Evolutionary conservation across 2,888 invertebrate genomes (phyloP).

Genomic region (Cryptus viduatorius): DNA sequence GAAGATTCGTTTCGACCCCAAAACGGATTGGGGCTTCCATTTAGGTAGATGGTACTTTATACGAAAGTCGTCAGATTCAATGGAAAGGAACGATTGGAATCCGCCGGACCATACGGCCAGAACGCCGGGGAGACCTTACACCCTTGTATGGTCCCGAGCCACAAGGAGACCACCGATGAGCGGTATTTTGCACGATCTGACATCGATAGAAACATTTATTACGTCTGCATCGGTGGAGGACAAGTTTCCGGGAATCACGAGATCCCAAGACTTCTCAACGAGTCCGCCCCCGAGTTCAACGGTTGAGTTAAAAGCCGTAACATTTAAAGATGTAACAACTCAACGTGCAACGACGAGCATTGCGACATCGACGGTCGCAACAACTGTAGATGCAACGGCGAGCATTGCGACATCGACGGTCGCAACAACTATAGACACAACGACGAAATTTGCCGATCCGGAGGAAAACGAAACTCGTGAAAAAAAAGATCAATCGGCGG

Average conservation of each 20-base stretch:
- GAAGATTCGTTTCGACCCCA: slow-evolving; percentile 74
- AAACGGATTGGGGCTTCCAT: slow-evolving; percentile 77
- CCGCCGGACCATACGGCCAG: no score
- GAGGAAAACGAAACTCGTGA: slow-evolving; percentile 40
- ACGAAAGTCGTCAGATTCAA: slow-evolving; percentile 59
- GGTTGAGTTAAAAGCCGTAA: no score
- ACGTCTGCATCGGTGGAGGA: no score
- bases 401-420: not conserved
- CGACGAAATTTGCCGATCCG: slow-evolving; percentile 18
- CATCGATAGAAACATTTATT: no score
- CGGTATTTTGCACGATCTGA: not conserved
- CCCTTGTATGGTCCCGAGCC: no score
- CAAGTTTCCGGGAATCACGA: no score
- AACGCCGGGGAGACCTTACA: no score
- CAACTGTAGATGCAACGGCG: not conserved
- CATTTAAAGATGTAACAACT: not conserved
- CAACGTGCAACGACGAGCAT: not conserved
- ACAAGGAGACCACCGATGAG: no score
- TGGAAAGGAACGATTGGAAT: slow-evolving; percentile 33
- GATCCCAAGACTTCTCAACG: not conserved
- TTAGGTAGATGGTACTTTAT: slow-evolving; percentile 79
- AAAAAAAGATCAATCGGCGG: slow-evolving; percentile 54
- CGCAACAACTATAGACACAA: not conserved
- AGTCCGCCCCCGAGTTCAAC: not conserved
- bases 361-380: not conserved